Evolutionary conservation across 2,797 vertebrate genomes (phyloP).

Genomic region (Merluccius polli): DNA sequence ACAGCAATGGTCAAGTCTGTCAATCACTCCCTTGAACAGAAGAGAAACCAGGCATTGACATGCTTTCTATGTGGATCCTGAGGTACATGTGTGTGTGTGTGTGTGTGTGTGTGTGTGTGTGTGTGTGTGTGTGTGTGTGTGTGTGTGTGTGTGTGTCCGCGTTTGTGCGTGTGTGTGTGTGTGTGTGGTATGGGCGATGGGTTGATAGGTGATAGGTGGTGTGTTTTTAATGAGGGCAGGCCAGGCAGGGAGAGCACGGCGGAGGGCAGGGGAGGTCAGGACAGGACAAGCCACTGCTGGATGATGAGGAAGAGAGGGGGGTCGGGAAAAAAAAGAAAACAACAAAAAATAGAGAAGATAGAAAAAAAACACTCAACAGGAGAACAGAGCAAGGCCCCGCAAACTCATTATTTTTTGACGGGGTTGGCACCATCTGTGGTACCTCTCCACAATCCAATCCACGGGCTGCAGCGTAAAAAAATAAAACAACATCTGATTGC

Average conservation of each 20-base stretch:
- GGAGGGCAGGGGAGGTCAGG: conserved; percentile 55
- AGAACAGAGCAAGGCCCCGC: conserved; percentile 37
- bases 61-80: too few species aligned
- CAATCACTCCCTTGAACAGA: background rate
- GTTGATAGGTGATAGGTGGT: conserved; percentile 52
- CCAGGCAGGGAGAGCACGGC: conserved; percentile 55
- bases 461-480: background rate
- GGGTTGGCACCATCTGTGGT: conserved; percentile 40
- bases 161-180: background rate
- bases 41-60: background rate
- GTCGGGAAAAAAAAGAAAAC: background rate
- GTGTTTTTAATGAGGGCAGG: conserved; percentile 69
- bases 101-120: background rate
- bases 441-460: conserved; percentile 27
- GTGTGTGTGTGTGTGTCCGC: conserved; percentile 10
- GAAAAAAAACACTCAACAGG: conserved; percentile 41
- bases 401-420: conserved; percentile 60
- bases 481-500: background rate
- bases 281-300: conserved; percentile 43
- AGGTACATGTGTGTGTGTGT: background rate
- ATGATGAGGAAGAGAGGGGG: conserved; percentile 51
- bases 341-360: background rate
- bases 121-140: background rate
- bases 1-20: background rate
- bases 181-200: background rate